Evolutionary conservation across 2,797 vertebrate species (phyloP).

Genomic region (Spinus pinus): DNA sequence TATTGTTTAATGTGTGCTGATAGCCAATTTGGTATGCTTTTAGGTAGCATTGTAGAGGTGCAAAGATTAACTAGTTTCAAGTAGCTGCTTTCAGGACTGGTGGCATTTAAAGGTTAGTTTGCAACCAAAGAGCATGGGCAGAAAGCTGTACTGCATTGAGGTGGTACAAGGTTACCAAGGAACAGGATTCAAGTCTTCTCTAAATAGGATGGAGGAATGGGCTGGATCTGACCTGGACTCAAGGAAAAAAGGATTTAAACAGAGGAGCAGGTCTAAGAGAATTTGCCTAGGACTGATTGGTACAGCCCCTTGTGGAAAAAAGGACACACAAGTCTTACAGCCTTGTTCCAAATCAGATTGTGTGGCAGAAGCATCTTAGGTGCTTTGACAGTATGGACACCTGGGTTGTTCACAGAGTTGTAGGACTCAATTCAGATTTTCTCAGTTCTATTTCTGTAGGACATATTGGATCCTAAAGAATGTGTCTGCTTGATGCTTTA

Average conservation of each 20-base stretch:
- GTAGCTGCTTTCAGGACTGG: neutral
- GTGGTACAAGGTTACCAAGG: neutral
- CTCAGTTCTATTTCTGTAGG: neutral
- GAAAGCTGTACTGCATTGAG: neutral
- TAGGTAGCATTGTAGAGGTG: neutral
- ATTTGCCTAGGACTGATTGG: neutral
- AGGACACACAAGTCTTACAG: accelerated
- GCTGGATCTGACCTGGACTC: neutral
- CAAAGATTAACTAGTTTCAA: neutral
- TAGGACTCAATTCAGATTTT: neutral
- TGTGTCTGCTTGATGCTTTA: neutral
- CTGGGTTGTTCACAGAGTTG: neutral
- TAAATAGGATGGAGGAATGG: neutral
- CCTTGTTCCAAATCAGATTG: neutral
- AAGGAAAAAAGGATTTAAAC: neutral
- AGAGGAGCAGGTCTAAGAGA: neutral
- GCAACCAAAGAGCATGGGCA: neutral
- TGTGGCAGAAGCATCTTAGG: neutral
- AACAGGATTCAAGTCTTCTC: neutral
- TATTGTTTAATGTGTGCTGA: neutral
- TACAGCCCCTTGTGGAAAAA: neutral
- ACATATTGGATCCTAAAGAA: neutral
- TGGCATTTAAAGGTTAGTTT: neutral
- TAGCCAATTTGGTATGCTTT: neutral
- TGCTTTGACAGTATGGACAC: neutral